Conservation (phyloP, 2,797 vertebrate species). For the Eospalax fontanierii region DNA sequence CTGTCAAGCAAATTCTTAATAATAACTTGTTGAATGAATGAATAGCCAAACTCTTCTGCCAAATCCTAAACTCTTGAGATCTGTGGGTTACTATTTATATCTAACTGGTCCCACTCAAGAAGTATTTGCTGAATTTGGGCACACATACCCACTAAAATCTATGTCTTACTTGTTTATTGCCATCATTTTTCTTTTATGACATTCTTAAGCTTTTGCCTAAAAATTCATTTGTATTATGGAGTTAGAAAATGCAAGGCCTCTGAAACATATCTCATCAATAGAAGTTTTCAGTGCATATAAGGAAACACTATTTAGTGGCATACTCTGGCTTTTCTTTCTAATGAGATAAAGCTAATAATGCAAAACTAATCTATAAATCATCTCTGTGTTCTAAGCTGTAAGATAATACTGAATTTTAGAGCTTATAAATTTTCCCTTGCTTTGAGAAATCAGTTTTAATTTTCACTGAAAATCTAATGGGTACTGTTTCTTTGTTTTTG, state of each 20-base stretch:
- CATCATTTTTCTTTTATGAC: not conserved
- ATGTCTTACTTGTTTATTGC: conserved; percentile 41
- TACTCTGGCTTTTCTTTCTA: conserved; percentile 50
- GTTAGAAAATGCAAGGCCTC: conserved; percentile 50
- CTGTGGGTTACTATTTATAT: not conserved
- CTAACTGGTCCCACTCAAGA: not conserved
- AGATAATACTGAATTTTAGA: conserved; percentile 46
- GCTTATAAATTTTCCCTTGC: conserved; percentile 53
- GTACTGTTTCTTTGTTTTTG: conserved; percentile 73
- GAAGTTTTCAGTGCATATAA: not conserved
- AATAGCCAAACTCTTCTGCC: not conserved
- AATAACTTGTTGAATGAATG: conserved; percentile 1
- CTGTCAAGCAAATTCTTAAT: not conserved
- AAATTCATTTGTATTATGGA: conserved; percentile 32
- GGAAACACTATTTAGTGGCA: not conserved
- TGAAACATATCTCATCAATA: not conserved
- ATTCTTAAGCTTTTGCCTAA: conserved; percentile 39
- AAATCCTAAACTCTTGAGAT: not conserved
- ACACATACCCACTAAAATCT: not conserved
- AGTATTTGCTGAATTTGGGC: not conserved
- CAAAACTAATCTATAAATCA: conserved; percentile 55
- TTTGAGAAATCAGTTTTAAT: conserved; percentile 80
- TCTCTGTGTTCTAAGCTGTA: conserved; percentile 34
- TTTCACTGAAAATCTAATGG: conserved; percentile 44
- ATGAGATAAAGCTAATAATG: conserved; percentile 55